phyloP scores from a whole-genome alignment of 2,888 invertebrate genomes.

The Lucinisca nassula region DNA sequence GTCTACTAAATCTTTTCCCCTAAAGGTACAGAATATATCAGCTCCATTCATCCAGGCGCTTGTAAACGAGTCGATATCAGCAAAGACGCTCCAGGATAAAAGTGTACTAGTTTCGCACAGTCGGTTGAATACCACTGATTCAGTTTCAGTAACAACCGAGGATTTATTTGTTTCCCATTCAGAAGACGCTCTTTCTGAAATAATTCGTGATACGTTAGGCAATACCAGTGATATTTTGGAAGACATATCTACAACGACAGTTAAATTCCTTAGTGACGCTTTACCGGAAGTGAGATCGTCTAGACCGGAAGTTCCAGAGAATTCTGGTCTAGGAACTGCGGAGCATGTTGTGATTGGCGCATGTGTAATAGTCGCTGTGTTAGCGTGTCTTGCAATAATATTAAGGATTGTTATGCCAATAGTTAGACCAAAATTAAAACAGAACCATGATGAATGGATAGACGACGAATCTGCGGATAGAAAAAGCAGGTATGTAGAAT shows the following conservation, averaged over 20 bases:
- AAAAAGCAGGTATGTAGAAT: background rate
- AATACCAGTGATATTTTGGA: too few species aligned
- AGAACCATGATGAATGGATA: background rate
- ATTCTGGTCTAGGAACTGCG: conserved; percentile 46
- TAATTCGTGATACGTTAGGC: too few species aligned
- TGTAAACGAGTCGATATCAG: background rate
- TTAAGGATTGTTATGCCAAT: conserved; percentile 41
- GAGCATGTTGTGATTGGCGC: conserved; percentile 64
- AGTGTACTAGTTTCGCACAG: too few species aligned
- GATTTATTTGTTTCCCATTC: too few species aligned
- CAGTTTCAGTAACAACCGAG: too few species aligned
- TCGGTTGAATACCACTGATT: too few species aligned
- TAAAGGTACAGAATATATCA: background rate
- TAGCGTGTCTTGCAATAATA: conserved; percentile 49
- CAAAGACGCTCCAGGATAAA: background rate
- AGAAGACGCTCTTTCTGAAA: too few species aligned
- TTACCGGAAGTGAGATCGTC: conserved; percentile 56
- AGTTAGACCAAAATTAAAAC: conserved; percentile 7
- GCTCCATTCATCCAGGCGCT: background rate
- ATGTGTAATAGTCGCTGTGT: conserved; percentile 32
- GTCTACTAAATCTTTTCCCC: background rate
- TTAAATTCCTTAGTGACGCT: conserved; percentile 10
- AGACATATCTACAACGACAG: conserved; percentile 23
- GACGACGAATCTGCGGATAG: background rate
- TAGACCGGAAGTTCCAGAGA: conserved; percentile 49